These are phyloP conservation scores for Amphipyra tragopoginis DNA, from an alignment of 2,888 invertebrate species.

Conservation along the genomic window DNA sequence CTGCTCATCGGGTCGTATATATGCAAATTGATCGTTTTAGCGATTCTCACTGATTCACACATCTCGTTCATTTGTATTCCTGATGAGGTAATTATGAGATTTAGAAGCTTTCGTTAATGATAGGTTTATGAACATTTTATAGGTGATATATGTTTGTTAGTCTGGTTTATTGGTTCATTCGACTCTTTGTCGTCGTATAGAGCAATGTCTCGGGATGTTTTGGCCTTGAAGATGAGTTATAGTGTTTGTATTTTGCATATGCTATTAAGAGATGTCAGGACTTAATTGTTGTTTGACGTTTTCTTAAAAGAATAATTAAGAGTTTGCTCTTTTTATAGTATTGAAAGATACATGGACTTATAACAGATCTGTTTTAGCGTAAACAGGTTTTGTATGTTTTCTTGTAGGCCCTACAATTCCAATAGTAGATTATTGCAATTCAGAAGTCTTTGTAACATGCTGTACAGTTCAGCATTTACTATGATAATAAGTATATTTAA, in stretches of 20 bases:
- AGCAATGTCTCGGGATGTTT: constrained; percentile 19
- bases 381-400: too few relatives aligned
- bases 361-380: too few relatives aligned
- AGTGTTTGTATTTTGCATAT: constrained; percentile 19
- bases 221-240: constrained; percentile 33
- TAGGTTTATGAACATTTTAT: constrained; percentile 48
- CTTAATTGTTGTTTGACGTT: constrained; percentile 21
- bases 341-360: neutral
- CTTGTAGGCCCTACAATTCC: too few relatives aligned
- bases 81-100: constrained; percentile 35
- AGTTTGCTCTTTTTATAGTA: neutral
- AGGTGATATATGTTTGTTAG: constrained; percentile 55
- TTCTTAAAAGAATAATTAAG: neutral
- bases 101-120: constrained; percentile 38
- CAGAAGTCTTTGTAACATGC: too few relatives aligned
- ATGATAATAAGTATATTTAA: too few relatives aligned
- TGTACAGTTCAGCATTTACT: too few relatives aligned
- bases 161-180: constrained; percentile 52
- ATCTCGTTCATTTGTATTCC: constrained; percentile 27
- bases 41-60: constrained; percentile 46
- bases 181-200: constrained; percentile 29
- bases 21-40: constrained; percentile 48
- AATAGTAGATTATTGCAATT: too few relatives aligned
- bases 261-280: constrained; percentile 11
- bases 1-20: constrained; percentile 25